Percentiles rank a stretch among this genome's conserved stretches.
Conservation (phyloP, 2,113 vertebrate species). For the Chroicocephalus ridibundus region DNA sequence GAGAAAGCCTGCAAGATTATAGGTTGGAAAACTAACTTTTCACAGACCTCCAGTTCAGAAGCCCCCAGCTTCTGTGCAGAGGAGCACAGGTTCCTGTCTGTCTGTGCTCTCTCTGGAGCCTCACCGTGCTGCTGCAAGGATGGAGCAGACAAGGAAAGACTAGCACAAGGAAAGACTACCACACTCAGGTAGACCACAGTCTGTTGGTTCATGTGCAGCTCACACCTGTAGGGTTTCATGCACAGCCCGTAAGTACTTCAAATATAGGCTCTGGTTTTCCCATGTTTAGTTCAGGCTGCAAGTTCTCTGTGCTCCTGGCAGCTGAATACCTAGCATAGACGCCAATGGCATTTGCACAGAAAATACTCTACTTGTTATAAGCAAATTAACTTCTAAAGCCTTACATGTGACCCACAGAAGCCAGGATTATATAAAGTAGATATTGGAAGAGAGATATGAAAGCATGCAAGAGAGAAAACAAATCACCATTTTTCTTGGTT, state of each 20-base stretch:
- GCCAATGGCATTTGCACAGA: neutral
- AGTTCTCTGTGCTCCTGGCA: neutral
- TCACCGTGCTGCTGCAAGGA: neutral
- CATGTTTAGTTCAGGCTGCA: neutral
- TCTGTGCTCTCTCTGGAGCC: neutral
- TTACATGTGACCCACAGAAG: neutral
- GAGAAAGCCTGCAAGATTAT: neutral
- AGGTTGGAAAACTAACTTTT: neutral
- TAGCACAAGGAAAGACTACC: neutral
- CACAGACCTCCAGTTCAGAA: neutral
- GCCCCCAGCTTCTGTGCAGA: neutral
- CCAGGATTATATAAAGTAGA: neutral
- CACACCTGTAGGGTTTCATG: neutral
- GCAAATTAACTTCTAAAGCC: neutral
- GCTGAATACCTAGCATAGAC: neutral
- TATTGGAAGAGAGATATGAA: neutral
- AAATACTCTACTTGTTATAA: neutral
- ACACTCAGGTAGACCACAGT: neutral
- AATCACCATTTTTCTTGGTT: neutral
- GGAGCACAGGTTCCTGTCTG: neutral
- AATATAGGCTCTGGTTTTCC: neutral
- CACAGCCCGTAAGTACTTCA: neutral
- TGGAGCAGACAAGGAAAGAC: neutral
- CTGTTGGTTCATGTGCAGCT: neutral
- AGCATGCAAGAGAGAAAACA: neutral